A percentile compares a stretch with the other conserved stretches of the same genome.
Evolutionary conservation across 2,797 vertebrate genomes (phyloP).

Genomic region (Lepidocolaptes lacrymiger): DNA sequence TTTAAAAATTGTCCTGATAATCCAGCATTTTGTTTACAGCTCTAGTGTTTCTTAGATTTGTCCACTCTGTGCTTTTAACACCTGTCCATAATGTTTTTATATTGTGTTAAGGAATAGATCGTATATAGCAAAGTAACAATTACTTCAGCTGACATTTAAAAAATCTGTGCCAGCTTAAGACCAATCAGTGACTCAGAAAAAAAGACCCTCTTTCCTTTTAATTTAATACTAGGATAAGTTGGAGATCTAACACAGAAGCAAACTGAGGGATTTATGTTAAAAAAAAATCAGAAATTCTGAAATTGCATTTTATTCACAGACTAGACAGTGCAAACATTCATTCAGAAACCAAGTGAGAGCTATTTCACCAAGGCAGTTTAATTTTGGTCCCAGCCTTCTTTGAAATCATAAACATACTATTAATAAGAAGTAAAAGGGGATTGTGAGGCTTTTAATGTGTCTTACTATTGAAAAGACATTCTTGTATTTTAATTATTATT

Average conservation of each 20-base stretch:
- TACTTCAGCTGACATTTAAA: neutral
- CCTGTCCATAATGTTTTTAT: neutral
- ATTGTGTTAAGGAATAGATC: neutral
- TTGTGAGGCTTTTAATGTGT: neutral
- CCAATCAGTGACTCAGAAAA: neutral
- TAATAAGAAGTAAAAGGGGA: constrained; percentile 14
- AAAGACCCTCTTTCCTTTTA: neutral
- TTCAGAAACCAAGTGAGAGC: neutral
- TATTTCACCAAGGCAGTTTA: neutral
- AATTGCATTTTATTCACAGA: neutral
- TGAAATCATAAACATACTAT: neutral
- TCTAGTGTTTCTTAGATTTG: neutral
- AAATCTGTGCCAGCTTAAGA: neutral
- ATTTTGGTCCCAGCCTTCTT: neutral
- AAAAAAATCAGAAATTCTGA: neutral
- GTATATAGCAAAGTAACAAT: neutral
- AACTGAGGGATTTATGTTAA: neutral
- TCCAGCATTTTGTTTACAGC: neutral
- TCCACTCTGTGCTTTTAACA: neutral
- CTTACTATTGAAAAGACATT: constrained; percentile 15
- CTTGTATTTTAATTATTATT: constrained; percentile 8
- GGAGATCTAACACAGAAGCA: neutral
- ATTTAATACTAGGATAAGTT: neutral
- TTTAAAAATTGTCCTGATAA: neutral
- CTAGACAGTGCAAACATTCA: neutral